Base-by-base conservation (phyloP, 2,113 vertebrate genomes). In the Addax nasomaculatus region DNA sequence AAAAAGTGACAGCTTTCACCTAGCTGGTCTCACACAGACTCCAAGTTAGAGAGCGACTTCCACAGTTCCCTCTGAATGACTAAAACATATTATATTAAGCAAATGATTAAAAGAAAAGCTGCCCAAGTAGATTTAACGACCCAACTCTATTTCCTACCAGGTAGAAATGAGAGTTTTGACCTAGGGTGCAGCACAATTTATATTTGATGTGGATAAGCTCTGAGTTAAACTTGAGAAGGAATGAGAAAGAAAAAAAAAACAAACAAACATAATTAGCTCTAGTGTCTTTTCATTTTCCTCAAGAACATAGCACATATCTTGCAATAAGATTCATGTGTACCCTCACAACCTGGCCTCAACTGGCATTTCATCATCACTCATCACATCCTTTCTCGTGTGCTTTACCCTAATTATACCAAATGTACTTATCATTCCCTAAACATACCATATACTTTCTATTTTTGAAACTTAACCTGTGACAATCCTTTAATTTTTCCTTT, bases 81-180 rank as follows among this genome's bases (percentile, higher is more conserved):
- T 70, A 21, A 95, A 97, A 45, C 15, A 29, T 1, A 83, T 36
- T 85, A 27, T 47, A 33, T 51, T 51, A 47, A 62, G 21, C 13
- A 47, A 78, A 27, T 49, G 60, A 79, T 90, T 49, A 39, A 89
- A 53, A 60, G 64, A 95, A 90, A 97, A 85, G 27, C 12, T 58
- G 29, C 2, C 25, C 36, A 88, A 47, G 36, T 45, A 43, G 27
- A 81, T 85, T 81, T 67, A 76, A 89, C 43, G n/a, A 78, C 51
- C 5, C 7, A 29, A 19, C 1, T 76, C 13, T 80, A 39, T 67
- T 70, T 70, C 25, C 2, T 58, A 57, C 13, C 7, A 29, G 15
- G 11, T 25, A 7, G 92, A 89, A 17, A 30, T 90, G 25, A 85
- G 16, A 51, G 19, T 49, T 39, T 12, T 47, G 60, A 78, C 9